Conservation (phyloP, 2,888 invertebrate species). For the Crepidodera aurea region DNA sequence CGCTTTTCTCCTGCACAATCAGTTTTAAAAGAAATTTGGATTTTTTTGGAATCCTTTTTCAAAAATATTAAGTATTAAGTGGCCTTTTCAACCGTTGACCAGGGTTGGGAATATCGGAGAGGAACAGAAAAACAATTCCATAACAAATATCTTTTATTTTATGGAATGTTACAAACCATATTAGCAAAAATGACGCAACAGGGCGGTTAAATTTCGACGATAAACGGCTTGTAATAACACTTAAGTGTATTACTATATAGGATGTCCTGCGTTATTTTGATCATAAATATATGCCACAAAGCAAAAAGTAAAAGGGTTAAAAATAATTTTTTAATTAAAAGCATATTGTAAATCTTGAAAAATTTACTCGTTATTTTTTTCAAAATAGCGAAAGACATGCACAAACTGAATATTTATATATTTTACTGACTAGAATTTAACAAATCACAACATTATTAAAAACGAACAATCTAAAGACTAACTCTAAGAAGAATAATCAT, state of each 20-base stretch:
- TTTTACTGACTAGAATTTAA: constrained; percentile 59
- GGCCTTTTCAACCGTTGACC: too few species aligned
- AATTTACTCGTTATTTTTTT: neutral
- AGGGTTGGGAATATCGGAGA: too few species aligned
- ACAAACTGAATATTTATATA: constrained; percentile 32
- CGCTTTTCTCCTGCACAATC: too few species aligned
- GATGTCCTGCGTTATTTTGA: neutral
- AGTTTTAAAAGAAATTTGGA: too few species aligned
- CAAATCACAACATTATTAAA: constrained; percentile 55
- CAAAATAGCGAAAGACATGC: neutral
- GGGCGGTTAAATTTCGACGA: constrained; percentile 40
- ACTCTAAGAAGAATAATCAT: constrained; percentile 42
- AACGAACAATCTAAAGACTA: constrained; percentile 43
- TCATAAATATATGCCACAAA: too few species aligned
- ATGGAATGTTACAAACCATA: constrained; percentile 59
- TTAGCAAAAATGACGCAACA: constrained; percentile 43
- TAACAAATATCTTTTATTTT: constrained; percentile 58
- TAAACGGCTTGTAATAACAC: constrained; percentile 40
- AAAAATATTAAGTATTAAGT: too few species aligned
- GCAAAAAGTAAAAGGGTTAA: too few species aligned
- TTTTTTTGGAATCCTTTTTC: too few species aligned
- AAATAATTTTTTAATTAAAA: too few species aligned
- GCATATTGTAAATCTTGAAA: neutral
- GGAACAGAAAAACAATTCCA: constrained; percentile 35
- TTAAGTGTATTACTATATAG: constrained; percentile 30